phyloP scores from a whole-genome alignment of 2,888 invertebrate species.

The Ormyrus rosae region DNA sequence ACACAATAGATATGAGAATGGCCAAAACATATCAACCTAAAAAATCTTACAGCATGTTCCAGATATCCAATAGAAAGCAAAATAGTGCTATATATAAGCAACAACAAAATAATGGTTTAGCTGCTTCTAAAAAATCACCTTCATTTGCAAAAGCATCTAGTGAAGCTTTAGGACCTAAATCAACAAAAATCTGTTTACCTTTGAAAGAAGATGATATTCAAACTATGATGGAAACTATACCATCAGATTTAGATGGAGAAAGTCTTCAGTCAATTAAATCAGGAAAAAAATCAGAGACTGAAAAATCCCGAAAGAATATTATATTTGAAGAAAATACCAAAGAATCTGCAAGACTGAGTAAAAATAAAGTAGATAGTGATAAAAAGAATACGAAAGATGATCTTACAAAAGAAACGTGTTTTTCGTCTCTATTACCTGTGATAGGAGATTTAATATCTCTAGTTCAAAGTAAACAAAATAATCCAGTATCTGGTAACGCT shows the following conservation, averaged over 20 bases:
- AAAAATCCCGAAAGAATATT: slow-evolving; percentile 12
- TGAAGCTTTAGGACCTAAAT: slow-evolving; percentile 45
- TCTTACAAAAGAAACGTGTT: slow-evolving; percentile 62
- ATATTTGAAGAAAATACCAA: slow-evolving; percentile 33
- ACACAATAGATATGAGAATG: slow-evolving; percentile 63
- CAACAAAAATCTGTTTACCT: slow-evolving; percentile 60
- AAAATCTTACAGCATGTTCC: slow-evolving; percentile 56
- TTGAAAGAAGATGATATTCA: slow-evolving; percentile 71
- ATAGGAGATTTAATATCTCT: slow-evolving; percentile 68
- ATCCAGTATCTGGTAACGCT: slow-evolving; percentile 60
- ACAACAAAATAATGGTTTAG: slow-evolving; percentile 38
- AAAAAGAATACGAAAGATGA: slow-evolving; percentile 57
- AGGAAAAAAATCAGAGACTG: slow-evolving; percentile 37
- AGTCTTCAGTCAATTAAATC: slow-evolving; percentile 60
- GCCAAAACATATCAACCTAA: slow-evolving; percentile 62
- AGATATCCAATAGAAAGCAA: slow-evolving; percentile 54
- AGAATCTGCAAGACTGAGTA: slow-evolving; percentile 43
- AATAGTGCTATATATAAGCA: slow-evolving; percentile 36
- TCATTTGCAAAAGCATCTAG: slow-evolving; percentile 27
- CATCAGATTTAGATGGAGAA: slow-evolving; percentile 66
- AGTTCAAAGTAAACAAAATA: slow-evolving; percentile 63
- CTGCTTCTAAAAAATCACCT: slow-evolving; percentile 39
- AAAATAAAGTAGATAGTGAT: slow-evolving; percentile 49
- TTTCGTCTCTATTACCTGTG: slow-evolving; percentile 67
- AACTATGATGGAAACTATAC: slow-evolving; percentile 71